A percentile compares a stretch with the other conserved stretches of the same genome.
These are phyloP conservation scores for Picathartes gymnocephalus DNA, from an alignment of 2,113 vertebrate species.

Conservation along the genomic window DNA sequence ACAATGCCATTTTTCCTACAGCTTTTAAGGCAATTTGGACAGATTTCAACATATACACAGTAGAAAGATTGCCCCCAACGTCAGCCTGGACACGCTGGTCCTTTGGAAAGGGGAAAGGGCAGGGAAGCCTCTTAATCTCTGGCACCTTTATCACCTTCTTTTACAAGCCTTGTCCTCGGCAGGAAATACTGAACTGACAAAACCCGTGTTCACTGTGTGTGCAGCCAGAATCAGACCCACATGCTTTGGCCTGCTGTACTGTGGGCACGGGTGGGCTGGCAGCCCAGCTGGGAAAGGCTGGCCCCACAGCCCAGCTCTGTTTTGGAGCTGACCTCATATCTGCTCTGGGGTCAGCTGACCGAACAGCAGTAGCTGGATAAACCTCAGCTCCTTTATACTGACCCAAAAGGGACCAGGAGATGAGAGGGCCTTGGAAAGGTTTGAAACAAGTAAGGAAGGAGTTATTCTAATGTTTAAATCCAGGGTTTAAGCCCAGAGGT, in stretches of 20 bases:
- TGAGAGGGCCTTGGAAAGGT: neutral
- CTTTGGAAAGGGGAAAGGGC: neutral
- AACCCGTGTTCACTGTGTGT: fast-evolving
- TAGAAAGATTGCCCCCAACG: neutral
- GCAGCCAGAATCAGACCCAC: neutral
- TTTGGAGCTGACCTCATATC: neutral
- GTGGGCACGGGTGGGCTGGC: neutral
- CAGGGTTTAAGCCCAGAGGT: neutral
- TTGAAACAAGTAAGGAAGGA: neutral
- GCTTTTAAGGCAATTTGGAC: neutral
- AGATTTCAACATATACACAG: neutral
- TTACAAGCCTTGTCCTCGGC: neutral
- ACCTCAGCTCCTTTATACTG: neutral
- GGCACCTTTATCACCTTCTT: neutral
- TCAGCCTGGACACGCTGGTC: neutral
- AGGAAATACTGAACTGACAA: neutral
- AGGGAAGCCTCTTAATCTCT: neutral
- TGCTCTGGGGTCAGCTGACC: neutral
- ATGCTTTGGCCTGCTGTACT: neutral
- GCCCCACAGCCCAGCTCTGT: neutral
- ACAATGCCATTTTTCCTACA: neutral
- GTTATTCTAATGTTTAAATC: neutral
- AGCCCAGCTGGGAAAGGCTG: neutral
- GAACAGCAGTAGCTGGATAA: neutral
- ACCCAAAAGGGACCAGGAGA: neutral